These are phyloP conservation scores for Axea sp. DNA, from an alignment of 2,888 invertebrate genomes.

Conservation along the genomic window DNA sequence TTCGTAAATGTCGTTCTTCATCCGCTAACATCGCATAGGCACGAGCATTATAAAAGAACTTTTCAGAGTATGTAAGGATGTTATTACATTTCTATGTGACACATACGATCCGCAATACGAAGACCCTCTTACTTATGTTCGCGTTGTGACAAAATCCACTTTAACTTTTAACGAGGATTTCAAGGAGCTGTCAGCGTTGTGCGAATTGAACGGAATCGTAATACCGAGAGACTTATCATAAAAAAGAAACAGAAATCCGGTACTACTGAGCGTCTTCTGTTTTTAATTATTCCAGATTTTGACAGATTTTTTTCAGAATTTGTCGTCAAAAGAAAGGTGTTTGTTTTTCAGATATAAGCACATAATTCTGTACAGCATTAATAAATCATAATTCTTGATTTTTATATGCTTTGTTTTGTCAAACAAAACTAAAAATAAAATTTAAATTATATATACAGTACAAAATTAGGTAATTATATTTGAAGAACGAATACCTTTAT, in stretches of 20 bases:
- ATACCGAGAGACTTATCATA: conserved; percentile 5
- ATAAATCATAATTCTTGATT: no score
- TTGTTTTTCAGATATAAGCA: no score
- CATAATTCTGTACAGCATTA: no score
- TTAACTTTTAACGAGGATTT: conserved; percentile 50
- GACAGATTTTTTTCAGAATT: conserved; percentile 9
- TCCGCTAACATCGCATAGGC: conserved; percentile 5
- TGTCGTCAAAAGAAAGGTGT: no score
- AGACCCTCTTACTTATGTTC: conserved; percentile 17
- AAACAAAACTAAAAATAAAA: no score
- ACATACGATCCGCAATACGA: conserved; percentile 23
- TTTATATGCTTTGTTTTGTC: no score
- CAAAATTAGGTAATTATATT: no score
- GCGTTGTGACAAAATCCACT: conserved; percentile 36
- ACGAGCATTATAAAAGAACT: conserved; percentile 25
- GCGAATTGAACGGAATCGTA: conserved; percentile 19
- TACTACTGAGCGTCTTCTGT: background rate
- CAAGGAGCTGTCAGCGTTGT: conserved; percentile 16
- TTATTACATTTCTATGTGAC: conserved; percentile 33
- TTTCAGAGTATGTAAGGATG: conserved; percentile 27
- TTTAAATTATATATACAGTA: no score
- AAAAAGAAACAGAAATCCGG: conserved; percentile 1
- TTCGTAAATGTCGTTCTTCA: no score
- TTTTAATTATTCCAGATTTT: conserved; percentile 26
- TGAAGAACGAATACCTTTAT: no score